phyloP scores from a whole-genome alignment of 92 coral and sea anemone genomes.

The Chrysogorgia sp. region DNA sequence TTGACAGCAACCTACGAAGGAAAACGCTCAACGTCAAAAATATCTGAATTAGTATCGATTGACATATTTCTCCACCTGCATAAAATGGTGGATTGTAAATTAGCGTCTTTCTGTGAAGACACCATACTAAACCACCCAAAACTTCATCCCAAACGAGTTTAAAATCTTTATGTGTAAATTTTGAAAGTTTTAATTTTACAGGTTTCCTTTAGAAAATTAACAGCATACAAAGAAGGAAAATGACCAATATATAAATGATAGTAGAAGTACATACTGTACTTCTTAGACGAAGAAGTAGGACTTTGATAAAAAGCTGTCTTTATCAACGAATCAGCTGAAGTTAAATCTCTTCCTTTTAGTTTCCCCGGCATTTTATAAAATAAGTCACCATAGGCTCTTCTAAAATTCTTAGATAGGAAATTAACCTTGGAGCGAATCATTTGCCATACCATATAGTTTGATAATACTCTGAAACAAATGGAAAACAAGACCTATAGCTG shows the following conservation, averaged over 20 bases:
- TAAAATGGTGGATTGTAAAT: too few relatives aligned
- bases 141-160: too few relatives aligned
- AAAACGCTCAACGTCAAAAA: neutral
- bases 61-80: too few relatives aligned
- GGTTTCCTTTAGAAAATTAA: too few relatives aligned
- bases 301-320: constrained; percentile 38
- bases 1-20: constrained; percentile 80
- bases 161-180: too few relatives aligned
- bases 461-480: constrained; percentile 66
- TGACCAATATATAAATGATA: neutral
- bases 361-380: constrained; percentile 39
- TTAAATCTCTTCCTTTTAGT: constrained; percentile 32
- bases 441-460: constrained; percentile 98
- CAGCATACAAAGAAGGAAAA: too few relatives aligned
- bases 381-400: constrained; percentile 81
- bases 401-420: constrained; percentile 80
- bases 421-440: constrained; percentile 91
- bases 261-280: constrained; percentile 22
- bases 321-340: constrained; percentile 34
- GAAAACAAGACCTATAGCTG: neutral
- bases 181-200: too few relatives aligned
- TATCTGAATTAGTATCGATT: too few relatives aligned
- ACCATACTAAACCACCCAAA: too few relatives aligned
- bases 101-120: too few relatives aligned
- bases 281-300: neutral